A percentile compares a stretch with the other conserved stretches of the same genome.
Conservation (phyloP, 2,113 vertebrate species). For the Lanius ludovicianus region DNA sequence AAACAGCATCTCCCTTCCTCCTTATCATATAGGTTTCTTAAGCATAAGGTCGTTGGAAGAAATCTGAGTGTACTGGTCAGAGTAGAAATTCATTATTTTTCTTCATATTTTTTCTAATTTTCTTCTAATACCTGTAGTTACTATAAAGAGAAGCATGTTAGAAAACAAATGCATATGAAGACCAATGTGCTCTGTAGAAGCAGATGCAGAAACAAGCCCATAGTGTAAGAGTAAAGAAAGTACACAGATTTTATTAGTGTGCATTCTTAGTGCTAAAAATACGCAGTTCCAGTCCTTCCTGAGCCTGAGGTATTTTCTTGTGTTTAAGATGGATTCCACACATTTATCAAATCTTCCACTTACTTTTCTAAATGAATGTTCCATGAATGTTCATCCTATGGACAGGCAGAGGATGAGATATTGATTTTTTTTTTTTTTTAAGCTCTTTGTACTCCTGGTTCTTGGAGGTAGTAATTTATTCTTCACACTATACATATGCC, state of each 20-base stretch:
- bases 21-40: neutral
- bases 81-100: neutral
- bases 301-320: neutral
- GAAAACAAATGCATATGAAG: neutral
- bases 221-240: neutral
- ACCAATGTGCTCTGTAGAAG: neutral
- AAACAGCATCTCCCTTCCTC: rapidly evolving
- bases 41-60: neutral
- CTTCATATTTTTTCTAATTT: neutral
- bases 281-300: neutral
- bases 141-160: neutral
- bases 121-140: neutral
- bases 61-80: neutral
- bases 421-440: neutral
- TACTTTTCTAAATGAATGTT: constrained; percentile 20
- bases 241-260: neutral
- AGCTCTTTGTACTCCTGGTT: neutral
- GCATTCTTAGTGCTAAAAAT: neutral
- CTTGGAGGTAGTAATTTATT: neutral
- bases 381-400: neutral
- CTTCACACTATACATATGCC: neutral
- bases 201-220: neutral
- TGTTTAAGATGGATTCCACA: neutral
- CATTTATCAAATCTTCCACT: constrained; percentile 20
- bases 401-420: constrained; percentile 14